Evolutionary conservation across 2,113 vertebrate genomes (phyloP).

Genomic region (Tyrannus savana): DNA sequence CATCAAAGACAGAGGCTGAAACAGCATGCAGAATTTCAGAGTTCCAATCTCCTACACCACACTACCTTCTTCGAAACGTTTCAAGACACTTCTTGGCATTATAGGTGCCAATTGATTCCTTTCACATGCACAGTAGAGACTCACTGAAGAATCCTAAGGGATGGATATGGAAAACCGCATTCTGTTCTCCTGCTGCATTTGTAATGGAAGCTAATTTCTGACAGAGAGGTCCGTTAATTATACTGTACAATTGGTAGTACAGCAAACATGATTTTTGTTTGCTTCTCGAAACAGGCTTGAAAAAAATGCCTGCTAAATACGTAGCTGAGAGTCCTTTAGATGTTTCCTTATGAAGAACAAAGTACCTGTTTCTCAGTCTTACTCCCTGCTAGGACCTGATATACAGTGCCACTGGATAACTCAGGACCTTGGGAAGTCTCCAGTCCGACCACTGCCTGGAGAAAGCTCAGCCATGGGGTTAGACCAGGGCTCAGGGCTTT

Average conservation of each 20-base stretch:
- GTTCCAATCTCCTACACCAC: background rate
- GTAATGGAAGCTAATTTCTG: background rate
- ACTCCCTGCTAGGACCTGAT: background rate
- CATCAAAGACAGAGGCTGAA: background rate
- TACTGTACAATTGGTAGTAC: background rate
- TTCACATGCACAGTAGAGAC: background rate
- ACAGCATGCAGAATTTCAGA: background rate
- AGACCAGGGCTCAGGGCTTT: background rate
- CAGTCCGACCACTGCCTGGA: background rate
- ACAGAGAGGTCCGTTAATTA: background rate
- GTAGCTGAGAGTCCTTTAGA: background rate
- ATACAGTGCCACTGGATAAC: background rate
- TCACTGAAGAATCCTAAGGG: background rate
- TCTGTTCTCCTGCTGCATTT: background rate
- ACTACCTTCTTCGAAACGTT: background rate
- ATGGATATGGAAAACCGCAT: background rate
- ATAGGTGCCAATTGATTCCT: background rate
- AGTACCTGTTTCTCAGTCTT: background rate
- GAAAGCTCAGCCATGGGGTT: background rate
- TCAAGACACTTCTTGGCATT: background rate
- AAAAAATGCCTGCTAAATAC: background rate
- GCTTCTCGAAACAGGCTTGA: background rate
- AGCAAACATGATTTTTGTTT: background rate
- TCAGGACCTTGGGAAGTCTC: background rate
- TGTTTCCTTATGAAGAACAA: background rate